Conservation (phyloP, 2,797 vertebrate genomes). For the Chelidonichthys spinosus region DNA sequence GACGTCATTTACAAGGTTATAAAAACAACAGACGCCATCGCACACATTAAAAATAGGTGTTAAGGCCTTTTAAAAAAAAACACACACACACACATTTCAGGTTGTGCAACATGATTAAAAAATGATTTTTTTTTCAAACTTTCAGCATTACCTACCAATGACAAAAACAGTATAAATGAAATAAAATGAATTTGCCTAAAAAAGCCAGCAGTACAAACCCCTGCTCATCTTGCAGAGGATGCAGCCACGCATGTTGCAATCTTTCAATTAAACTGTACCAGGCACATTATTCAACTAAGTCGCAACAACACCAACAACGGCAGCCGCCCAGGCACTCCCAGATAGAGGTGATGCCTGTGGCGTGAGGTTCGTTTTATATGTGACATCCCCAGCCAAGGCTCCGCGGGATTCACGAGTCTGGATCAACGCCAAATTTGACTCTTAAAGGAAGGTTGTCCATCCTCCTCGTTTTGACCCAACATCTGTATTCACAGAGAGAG, state of each 20-base stretch:
- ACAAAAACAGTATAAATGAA: background rate
- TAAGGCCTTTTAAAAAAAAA: conserved; percentile 8
- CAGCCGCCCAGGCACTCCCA: background rate
- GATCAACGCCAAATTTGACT: background rate
- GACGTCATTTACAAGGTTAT: conserved; percentile 9
- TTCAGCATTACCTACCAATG: background rate
- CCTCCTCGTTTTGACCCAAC: background rate
- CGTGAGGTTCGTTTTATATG: background rate
- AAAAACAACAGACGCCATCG: conserved; percentile 18
- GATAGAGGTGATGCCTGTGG: background rate
- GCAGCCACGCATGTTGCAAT: background rate
- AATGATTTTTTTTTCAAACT: background rate
- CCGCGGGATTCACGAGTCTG: background rate
- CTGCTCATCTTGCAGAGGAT: background rate
- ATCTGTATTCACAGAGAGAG: conserved; percentile 22
- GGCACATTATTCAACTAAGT: background rate
- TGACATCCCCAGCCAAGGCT: too few relatives aligned
- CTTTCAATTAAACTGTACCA: background rate
- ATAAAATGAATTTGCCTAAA: background rate
- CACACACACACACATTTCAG: background rate
- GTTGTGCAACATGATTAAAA: conserved; percentile 3
- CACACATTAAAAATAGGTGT: conserved; percentile 16
- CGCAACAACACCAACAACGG: background rate
- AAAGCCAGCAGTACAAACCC: background rate
- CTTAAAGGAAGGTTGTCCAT: background rate